phyloP scores from a whole-genome alignment of 2,888 invertebrate genomes.

The Carterocephalus palaemon region DNA sequence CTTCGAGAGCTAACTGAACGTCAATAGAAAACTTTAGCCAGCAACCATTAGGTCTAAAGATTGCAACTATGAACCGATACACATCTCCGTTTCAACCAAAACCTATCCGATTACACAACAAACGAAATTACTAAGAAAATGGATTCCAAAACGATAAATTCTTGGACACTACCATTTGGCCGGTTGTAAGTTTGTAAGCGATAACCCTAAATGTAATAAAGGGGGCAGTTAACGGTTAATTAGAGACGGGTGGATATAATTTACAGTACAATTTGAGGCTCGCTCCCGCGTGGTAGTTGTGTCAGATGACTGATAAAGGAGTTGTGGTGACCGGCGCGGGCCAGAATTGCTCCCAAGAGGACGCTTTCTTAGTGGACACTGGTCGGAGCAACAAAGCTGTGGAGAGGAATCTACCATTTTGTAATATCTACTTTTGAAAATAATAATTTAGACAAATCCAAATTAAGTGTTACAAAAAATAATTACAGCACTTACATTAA shows the following conservation, averaged over 20 bases:
- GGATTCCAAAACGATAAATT: conserved; percentile 27
- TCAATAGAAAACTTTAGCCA: background rate
- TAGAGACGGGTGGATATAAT: conserved; percentile 63
- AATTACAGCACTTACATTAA: no score
- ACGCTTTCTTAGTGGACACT: conserved; percentile 59
- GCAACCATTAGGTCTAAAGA: no score
- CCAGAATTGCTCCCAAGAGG: conserved; percentile 55
- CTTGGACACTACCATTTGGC: conserved; percentile 48
- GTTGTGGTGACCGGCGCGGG: conserved; percentile 56
- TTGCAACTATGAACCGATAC: background rate
- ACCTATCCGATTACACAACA: conserved; percentile 20
- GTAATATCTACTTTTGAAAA: no score
- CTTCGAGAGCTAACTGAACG: no score
- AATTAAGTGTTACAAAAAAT: no score
- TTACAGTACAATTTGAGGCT: conserved; percentile 44
- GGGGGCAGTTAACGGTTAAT: conserved; percentile 69
- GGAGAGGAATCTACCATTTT: conserved; percentile 8
- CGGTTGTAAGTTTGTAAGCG: conserved; percentile 64
- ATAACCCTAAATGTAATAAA: conserved; percentile 70
- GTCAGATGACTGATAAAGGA: conserved; percentile 68
- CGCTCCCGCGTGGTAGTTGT: conserved; percentile 45
- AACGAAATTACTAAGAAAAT: conserved; percentile 31
- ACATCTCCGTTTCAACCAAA: conserved; percentile 6
- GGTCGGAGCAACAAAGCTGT: conserved; percentile 21
- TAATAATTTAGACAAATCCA: no score